Evolutionary conservation across 2,888 invertebrate genomes (phyloP).

Genomic region (Colostygia pectinataria): DNA sequence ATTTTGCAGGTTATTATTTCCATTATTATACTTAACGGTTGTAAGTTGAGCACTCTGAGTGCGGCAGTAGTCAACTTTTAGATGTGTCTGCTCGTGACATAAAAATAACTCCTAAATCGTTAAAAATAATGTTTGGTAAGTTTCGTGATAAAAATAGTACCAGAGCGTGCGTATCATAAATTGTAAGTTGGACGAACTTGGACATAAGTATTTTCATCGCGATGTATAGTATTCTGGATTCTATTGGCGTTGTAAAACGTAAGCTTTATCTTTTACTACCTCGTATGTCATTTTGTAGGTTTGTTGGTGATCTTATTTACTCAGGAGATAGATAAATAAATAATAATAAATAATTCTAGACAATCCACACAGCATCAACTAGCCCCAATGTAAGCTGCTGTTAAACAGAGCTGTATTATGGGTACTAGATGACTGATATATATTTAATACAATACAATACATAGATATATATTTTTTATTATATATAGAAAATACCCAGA

Average conservation of each 20-base stretch:
- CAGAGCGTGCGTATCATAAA: slow-evolving; percentile 37
- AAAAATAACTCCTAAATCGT: slow-evolving; percentile 50
- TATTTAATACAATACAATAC: too few species aligned
- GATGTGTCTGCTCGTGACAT: slow-evolving; percentile 34
- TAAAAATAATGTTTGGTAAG: slow-evolving; percentile 46
- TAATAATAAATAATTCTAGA: too few species aligned
- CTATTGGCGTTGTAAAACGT: slow-evolving; percentile 14
- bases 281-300: slow-evolving; percentile 5
- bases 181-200: slow-evolving; percentile 31
- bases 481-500: too few species aligned
- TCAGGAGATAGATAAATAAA: background rate
- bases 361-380: too few species aligned
- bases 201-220: slow-evolving; percentile 15
- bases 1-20: too few species aligned
- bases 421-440: too few species aligned
- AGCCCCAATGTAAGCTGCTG: too few species aligned
- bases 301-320: background rate
- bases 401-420: too few species aligned
- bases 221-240: slow-evolving; percentile 12
- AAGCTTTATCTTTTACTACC: slow-evolving; percentile 10
- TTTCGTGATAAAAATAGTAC: slow-evolving; percentile 40
- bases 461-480: too few species aligned
- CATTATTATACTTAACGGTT: background rate
- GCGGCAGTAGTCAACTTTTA: slow-evolving; percentile 18
- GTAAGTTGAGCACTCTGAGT: background rate